These are phyloP conservation scores for Neodiprion lecontei DNA, from an alignment of 1,140 invertebrate species.

Conservation along the genomic window DNA sequence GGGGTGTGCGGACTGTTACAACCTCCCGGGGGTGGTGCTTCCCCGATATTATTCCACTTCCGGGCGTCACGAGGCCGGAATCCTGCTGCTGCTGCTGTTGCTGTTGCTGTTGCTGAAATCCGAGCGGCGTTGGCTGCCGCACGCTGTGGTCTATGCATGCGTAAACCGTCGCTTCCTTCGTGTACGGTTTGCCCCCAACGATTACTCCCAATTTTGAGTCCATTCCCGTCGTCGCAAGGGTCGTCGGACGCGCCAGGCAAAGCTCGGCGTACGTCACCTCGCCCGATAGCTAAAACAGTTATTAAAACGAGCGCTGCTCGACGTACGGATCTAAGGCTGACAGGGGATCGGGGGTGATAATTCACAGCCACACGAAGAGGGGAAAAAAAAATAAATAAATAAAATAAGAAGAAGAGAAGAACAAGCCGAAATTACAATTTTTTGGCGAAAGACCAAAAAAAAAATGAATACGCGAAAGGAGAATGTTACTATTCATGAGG, in stretches of 20 bases:
- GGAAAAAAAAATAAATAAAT: too few relatives aligned
- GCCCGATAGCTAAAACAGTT: slow-evolving; percentile 55
- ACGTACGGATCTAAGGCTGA: neutral
- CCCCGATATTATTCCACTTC: neutral
- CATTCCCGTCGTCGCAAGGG: slow-evolving; percentile 54
- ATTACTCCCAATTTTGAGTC: slow-evolving; percentile 59
- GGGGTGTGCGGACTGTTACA: slow-evolving; percentile 81
- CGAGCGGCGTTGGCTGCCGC: slow-evolving; percentile 46
- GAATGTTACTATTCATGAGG: too few relatives aligned
- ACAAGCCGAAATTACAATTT: too few relatives aligned
- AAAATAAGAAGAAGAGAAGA: too few relatives aligned
- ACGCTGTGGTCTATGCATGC: slow-evolving; percentile 73
- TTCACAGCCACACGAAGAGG: neutral
- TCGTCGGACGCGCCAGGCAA: slow-evolving; percentile 65
- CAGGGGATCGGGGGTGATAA: neutral
- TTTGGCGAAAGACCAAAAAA: too few relatives aligned
- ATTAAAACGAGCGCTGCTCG: slow-evolving; percentile 12
- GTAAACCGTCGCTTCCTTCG: slow-evolving; percentile 70
- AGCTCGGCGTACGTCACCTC: slow-evolving; percentile 79
- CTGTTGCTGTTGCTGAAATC: slow-evolving; percentile 46
- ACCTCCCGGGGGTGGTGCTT: slow-evolving; percentile 71
- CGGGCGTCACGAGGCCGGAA: neutral
- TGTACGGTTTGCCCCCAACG: slow-evolving; percentile 52
- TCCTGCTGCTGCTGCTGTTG: slow-evolving; percentile 26
- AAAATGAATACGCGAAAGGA: too few relatives aligned